A percentile compares a stretch with the other conserved stretches of the same genome.
Evolutionary conservation across 2,888 invertebrate genomes (phyloP).

Genomic region (Bimastos eiseni): DNA sequence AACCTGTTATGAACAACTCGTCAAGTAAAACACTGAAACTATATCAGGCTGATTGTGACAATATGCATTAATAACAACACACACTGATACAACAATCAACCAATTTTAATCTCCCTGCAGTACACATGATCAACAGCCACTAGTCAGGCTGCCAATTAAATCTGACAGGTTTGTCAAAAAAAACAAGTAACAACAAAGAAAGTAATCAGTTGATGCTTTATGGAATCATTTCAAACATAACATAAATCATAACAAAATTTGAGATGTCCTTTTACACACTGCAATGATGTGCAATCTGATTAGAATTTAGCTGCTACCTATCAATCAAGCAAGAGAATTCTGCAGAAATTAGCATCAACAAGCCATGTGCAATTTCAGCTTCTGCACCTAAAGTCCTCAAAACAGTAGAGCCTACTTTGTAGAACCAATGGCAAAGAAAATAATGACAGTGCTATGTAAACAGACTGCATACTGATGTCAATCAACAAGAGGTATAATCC

Average conservation of each 20-base stretch:
- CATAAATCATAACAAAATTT: not conserved
- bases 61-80: not conserved
- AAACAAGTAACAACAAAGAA: not conserved
- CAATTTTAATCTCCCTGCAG: slow-evolving; percentile 2
- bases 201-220: not conserved
- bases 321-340: not conserved
- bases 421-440: no score
- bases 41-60: not conserved
- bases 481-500: no score
- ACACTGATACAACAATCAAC: not conserved
- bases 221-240: not conserved
- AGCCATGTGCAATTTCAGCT: not conserved
- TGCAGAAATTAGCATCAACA: not conserved
- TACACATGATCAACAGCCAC: not conserved
- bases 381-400: no score
- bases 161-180: not conserved
- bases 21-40: not conserved
- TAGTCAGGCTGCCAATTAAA: not conserved
- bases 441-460: no score
- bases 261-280: no score
- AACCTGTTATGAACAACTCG: not conserved
- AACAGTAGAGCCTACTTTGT: not conserved
- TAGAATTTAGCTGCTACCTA: no score
- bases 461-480: no score
- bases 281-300: not conserved